Conservation (phyloP, 2,888 invertebrate genomes). For the Apamea sordens region DNA sequence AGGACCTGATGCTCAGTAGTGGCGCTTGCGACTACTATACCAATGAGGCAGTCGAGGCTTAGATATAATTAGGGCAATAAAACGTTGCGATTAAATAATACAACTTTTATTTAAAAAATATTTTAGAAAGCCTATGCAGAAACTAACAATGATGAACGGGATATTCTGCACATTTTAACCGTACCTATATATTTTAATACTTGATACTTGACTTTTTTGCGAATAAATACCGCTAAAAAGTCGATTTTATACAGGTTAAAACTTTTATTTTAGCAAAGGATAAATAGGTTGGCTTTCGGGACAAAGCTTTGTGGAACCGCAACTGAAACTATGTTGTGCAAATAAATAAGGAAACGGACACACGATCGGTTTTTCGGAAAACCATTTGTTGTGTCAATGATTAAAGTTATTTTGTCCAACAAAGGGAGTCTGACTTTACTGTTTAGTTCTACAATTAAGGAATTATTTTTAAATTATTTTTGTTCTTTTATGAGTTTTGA, state of each 20-base stretch:
- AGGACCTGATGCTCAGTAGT: neutral
- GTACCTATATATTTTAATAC: too few relatives aligned
- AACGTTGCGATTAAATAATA: neutral
- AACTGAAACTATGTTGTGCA: conserved; percentile 67
- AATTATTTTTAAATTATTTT: neutral
- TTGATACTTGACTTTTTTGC: too few relatives aligned
- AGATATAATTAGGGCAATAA: neutral
- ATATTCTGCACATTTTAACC: neutral
- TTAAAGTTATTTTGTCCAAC: conserved; percentile 11
- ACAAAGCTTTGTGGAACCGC: conserved; percentile 64
- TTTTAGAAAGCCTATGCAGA: neutral
- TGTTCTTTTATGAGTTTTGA: neutral
- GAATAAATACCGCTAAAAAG: conserved; percentile 28
- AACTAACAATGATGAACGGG: neutral
- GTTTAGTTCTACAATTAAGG: neutral
- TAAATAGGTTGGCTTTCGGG: conserved; percentile 60
- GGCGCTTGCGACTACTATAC: neutral
- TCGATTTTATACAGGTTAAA: conserved; percentile 39
- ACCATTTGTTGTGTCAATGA: conserved; percentile 33
- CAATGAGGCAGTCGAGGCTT: neutral
- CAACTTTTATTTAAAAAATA: neutral
- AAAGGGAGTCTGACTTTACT: neutral
- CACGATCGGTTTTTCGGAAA: conserved; percentile 37
- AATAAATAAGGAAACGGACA: conserved; percentile 70
- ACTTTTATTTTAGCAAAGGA: conserved; percentile 53